phyloP scores from a whole-genome alignment of 2,113 vertebrate genomes.

The Rhinolophus ferrumequinum region DNA sequence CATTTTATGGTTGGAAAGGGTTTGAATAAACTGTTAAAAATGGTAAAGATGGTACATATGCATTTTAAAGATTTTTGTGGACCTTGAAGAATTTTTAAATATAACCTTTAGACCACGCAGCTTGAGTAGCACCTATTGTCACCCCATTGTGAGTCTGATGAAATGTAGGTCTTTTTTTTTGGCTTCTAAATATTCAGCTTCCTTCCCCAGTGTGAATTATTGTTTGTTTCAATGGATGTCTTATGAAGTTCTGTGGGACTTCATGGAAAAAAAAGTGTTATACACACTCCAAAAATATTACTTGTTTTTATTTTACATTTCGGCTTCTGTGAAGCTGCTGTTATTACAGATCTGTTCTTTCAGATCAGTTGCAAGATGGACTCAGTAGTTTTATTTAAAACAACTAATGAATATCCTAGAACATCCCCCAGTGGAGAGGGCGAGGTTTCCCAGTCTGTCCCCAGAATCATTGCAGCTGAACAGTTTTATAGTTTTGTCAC shows the following conservation, averaged over 20 bases:
- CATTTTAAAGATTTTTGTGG: conserved; percentile 72
- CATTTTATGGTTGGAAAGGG: conserved; percentile 52
- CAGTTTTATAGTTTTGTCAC: background rate
- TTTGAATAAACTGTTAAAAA: conserved; percentile 57
- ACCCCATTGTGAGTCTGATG: background rate
- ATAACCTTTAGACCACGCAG: conserved; percentile 4
- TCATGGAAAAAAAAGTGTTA: background rate
- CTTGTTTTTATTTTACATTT: conserved; percentile 17
- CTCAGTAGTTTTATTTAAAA: background rate
- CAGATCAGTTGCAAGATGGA: background rate
- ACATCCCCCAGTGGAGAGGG: background rate
- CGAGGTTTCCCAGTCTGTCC: background rate
- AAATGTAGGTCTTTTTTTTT: background rate
- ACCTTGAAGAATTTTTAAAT: conserved; percentile 54
- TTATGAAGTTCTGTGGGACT: background rate
- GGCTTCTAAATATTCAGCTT: background rate
- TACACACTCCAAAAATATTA: background rate
- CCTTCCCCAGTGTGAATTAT: background rate
- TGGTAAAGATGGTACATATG: conserved; percentile 47
- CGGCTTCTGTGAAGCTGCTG: background rate
- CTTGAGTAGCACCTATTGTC: conserved; percentile 21
- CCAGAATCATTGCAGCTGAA: background rate
- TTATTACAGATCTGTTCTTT: background rate
- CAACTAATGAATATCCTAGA: background rate
- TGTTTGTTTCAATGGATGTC: background rate